A percentile compares a stretch with the other conserved stretches of the same genome.
Evolutionary conservation across 2,888 invertebrate species (phyloP).

Genomic region (Coenonympha glycerion): DNA sequence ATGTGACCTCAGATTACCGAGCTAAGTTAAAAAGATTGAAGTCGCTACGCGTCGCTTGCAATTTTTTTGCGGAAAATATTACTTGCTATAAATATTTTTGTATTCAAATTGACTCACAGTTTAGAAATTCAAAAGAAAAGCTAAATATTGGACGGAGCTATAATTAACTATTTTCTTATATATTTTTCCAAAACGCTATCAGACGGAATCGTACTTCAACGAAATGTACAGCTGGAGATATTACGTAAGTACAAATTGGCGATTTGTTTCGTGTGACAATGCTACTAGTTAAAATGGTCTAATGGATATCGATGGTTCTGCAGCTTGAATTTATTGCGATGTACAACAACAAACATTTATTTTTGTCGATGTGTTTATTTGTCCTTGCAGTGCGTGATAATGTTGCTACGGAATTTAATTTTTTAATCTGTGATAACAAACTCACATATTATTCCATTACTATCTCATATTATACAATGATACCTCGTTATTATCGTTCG

Average conservation of each 20-base stretch:
- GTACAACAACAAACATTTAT: neutral
- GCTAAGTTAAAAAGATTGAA: no score
- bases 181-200: constrained; percentile 55
- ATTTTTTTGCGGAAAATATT: no score
- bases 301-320: neutral
- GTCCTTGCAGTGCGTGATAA: neutral
- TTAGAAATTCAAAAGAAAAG: no score
- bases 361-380: neutral
- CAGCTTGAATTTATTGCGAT: neutral
- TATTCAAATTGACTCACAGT: no score
- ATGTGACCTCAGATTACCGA: no score
- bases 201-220: constrained; percentile 71
- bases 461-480: no score
- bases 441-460: no score
- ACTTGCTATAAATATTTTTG: no score
- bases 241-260: constrained; percentile 57
- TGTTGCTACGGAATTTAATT: no score
- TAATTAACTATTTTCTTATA: constrained; percentile 25
- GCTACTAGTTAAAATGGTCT: neutral
- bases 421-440: no score
- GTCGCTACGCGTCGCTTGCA: no score
- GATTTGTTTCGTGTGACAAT: neutral
- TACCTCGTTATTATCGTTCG: no score
- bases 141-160: neutral
- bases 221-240: constrained; percentile 70